Evolutionary conservation across 2,113 vertebrate species (phyloP), one percentile per base, ranked within the genome.

Genomic region (Machaerirhynchus nigripectus): DNA sequence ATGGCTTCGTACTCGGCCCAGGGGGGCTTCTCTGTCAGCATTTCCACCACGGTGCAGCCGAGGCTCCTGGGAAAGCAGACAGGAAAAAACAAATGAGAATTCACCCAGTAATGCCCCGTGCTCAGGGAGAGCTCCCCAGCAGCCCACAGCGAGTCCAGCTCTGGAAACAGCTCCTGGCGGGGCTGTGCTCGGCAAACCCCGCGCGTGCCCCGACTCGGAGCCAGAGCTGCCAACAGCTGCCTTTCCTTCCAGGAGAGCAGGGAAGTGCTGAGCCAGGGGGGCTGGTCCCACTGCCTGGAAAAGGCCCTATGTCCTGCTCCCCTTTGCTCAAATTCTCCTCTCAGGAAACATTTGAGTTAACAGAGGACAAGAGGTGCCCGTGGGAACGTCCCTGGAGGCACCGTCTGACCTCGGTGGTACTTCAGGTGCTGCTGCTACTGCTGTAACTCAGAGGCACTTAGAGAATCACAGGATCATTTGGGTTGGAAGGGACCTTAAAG

Each of bases 1-100:
- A 99, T 99, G 93, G 99, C 99, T 95, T 99, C 99, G 60, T 98
- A 99, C 95, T 99, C 99, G 53, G 99, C 99, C 99, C 99, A 99
- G 2, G 99, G 99, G 24, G 99, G 99, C 79, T 99, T 99, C 97
- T 99, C 99, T 9, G 99, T 99, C 97, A 99, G 97, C 99, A 99
- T 99, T 95, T 99, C 99, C 82, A 99, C 99, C 94, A 99, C 99
- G 4, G 99, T 99, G 91, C 99, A 99, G 87, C 98, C 99, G 3
- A 99, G 98, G 96, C 99, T 99, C 99, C 99, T 99, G 93, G 19
- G 89, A 50, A 95, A 70, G 87, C n/a, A 97, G 50, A 91, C 6
- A 10, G 81, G 5, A 17, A 50, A 67, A 63, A 42, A 15, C 6
- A 47, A 20, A 20, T 95, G 79, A 96, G 95, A 60, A 65, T 4